These are phyloP conservation scores for Lepidonotus clava DNA, from an alignment of 2,888 invertebrate species.

Conservation along the genomic window DNA sequence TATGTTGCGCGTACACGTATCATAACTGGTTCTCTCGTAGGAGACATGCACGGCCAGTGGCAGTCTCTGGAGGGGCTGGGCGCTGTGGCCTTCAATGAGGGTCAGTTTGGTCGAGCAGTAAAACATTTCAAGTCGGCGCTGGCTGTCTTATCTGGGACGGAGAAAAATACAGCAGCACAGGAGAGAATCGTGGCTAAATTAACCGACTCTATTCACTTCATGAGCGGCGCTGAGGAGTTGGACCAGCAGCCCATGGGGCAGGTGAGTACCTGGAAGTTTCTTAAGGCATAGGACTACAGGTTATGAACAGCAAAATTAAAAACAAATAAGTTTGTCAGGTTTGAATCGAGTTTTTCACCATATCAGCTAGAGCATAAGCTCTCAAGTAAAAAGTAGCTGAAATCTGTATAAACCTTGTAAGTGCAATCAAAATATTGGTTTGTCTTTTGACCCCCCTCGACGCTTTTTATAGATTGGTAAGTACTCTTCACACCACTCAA, in stretches of 20 bases:
- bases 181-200: slow-evolving; percentile 63
- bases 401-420: too few relatives aligned
- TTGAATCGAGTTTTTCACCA: too few relatives aligned
- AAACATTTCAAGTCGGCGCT: slow-evolving; percentile 60
- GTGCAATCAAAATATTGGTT: too few relatives aligned
- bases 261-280: not conserved
- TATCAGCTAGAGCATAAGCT: too few relatives aligned
- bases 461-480: too few relatives aligned
- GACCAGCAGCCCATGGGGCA: slow-evolving; percentile 21
- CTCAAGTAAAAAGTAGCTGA: too few relatives aligned
- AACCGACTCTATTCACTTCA: slow-evolving; percentile 11
- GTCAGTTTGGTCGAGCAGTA: slow-evolving; percentile 59
- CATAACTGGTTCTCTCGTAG: slow-evolving; percentile 59
- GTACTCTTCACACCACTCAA: not conserved
- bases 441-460: too few relatives aligned
- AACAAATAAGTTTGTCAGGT: not conserved
- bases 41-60: slow-evolving; percentile 64
- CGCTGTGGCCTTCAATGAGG: slow-evolving; percentile 62
- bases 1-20: too few relatives aligned
- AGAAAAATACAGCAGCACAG: slow-evolving; percentile 54
- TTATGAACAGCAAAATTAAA: not conserved
- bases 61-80: slow-evolving; percentile 68
- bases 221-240: slow-evolving; percentile 29
- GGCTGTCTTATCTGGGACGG: not conserved
- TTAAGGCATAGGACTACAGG: not conserved